Base-by-base conservation (phyloP, 2,888 invertebrate species). In the Acanthoscelides obtectus region DNA sequence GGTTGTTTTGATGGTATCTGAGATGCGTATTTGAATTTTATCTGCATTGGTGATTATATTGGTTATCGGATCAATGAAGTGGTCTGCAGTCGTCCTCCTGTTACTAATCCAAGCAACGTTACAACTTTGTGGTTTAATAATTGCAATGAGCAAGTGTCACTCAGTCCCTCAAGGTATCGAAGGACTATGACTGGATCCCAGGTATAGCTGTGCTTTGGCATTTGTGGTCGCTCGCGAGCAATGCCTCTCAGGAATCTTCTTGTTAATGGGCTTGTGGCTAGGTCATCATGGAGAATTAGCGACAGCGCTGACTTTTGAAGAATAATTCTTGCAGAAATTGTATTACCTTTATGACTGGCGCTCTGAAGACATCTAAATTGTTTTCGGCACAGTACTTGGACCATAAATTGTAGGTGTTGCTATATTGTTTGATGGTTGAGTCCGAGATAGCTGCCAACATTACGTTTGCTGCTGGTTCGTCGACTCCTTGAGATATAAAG, bases 401-500 rank as follows among this genome's bases (percentile, higher is more conserved):
- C 79, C 79, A 79, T 20, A 72, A 68, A 19, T 67, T 74, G 19
- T 79, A 72, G 8, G 75, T 72, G n/a, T 69, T 72, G 8, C 67
- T 66, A 64, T 79, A 79, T 72, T 78, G 77, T 64, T 75, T 77
- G 17, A 77, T 21, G 6, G 79, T 79, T 45, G 73, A 70, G 0
- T 74, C 72, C 0, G 77, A 69, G 22, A 79, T n/a, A n/a, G 78
- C 78, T 4, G 74, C 64, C 21, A 76, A 6, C 20, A 75, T 68
- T 22, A 76, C 76, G 0, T 78, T 69, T 22, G 78, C 64, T 0
- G 78, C 66, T 2, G 67, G n/a, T 45, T 70, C 67, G 1, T 72
- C 74, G 67, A 77, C 67, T 0, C 69, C 67, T 64, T 77, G 74
- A 69, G 22, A 22, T 68, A n/a, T 66, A 63, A 76, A 80, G 3